A percentile compares a stretch with the other conserved stretches of the same genome.
phyloP scores from a whole-genome alignment of 2,797 vertebrate species.

The Pagetopsis macropterus region DNA sequence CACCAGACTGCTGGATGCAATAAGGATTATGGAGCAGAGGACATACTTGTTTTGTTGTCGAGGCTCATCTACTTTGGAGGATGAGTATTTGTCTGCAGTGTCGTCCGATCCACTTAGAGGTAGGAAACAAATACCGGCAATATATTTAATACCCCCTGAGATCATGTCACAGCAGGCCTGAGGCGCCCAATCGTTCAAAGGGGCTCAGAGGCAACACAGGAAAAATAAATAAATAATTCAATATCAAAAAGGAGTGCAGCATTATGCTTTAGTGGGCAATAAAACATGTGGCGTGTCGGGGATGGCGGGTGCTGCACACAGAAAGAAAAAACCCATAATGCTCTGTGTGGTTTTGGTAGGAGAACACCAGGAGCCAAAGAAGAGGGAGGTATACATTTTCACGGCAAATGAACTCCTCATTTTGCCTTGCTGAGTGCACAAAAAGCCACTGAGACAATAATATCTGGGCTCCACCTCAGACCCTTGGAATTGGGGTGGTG shows the following conservation, averaged over 20 bases:
- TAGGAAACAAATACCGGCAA: constrained; percentile 80
- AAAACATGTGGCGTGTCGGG: constrained; percentile 78
- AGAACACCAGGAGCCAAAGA: constrained; percentile 58
- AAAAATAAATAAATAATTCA: constrained; percentile 82
- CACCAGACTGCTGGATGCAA: constrained; percentile 52
- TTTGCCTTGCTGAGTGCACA: constrained; percentile 64
- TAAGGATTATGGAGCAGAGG: constrained; percentile 63
- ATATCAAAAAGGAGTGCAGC: constrained; percentile 77
- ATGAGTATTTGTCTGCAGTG: constrained; percentile 71
- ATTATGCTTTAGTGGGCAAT: constrained; percentile 83
- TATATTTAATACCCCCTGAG: constrained; percentile 79
- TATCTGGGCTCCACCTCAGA: constrained; percentile 48
- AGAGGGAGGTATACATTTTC: constrained; percentile 70
- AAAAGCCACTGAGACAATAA: constrained; percentile 67
- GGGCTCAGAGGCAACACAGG: constrained; percentile 65
- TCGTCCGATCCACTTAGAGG: constrained; percentile 73
- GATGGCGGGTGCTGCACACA: constrained; percentile 59
- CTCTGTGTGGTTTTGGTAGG: constrained; percentile 39
- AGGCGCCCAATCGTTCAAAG: constrained; percentile 71
- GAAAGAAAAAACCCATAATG: constrained; percentile 62
- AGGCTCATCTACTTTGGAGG: constrained; percentile 66
- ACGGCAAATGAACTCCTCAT: constrained; percentile 73
- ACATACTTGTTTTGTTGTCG: constrained; percentile 69
- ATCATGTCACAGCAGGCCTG: constrained; percentile 69
- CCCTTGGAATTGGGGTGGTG: constrained; percentile 20